phyloP scores from a whole-genome alignment of 2,888 invertebrate species.

The Cheilosia soror region DNA sequence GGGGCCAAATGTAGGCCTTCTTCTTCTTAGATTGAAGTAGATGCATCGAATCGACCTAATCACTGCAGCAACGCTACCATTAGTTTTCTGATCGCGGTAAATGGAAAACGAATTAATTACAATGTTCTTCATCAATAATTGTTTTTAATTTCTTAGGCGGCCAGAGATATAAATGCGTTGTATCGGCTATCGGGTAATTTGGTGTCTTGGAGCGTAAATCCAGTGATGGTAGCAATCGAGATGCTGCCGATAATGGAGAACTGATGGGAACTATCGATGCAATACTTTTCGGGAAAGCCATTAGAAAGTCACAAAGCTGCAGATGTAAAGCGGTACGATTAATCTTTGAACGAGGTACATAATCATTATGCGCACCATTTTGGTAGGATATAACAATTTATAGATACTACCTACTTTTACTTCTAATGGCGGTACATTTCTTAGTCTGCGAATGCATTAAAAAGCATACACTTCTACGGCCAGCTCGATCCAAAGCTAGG shows the following conservation, averaged over 20 bases:
- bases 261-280: slow-evolving; percentile 32
- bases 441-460: no score
- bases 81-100: slow-evolving; percentile 42
- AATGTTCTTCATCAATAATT: slow-evolving; percentile 62
- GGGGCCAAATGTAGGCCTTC: slow-evolving; percentile 41
- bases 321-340: neutral
- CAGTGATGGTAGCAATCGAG: slow-evolving; percentile 42
- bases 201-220: slow-evolving; percentile 50
- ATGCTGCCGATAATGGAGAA: slow-evolving; percentile 39
- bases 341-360: neutral
- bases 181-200: slow-evolving; percentile 24
- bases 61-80: slow-evolving; percentile 50
- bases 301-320: slow-evolving; percentile 21
- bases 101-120: slow-evolving; percentile 55
- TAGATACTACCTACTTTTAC: no score
- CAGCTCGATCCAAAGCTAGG: no score
- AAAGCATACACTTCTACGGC: no score
- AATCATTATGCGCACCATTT: no score
- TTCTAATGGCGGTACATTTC: no score
- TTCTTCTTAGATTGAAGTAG: slow-evolving; percentile 12
- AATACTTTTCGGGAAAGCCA: slow-evolving; percentile 36
- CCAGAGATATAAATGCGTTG: slow-evolving; percentile 44
- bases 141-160: slow-evolving; percentile 29
- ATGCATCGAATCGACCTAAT: neutral
- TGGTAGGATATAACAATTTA: neutral